phyloP scores from a whole-genome alignment of 1,140 invertebrate genomes.

The Solen grandis region DNA sequence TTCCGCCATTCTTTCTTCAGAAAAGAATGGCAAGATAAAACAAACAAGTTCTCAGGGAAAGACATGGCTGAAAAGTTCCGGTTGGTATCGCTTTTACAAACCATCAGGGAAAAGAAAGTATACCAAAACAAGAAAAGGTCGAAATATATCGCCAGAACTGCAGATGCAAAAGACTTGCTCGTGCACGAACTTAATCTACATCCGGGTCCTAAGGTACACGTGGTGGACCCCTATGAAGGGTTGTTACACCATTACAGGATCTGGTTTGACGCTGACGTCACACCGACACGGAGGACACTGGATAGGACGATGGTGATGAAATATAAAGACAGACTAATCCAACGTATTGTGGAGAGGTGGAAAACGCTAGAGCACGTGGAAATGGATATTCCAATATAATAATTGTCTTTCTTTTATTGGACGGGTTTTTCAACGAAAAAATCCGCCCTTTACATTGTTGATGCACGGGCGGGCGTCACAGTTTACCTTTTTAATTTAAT shows the following conservation, averaged over 20 bases:
- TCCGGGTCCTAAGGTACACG: background rate
- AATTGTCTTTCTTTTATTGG: no score
- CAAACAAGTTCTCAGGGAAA: background rate
- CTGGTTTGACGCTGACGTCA: background rate
- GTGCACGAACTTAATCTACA: slow-evolving; percentile 4
- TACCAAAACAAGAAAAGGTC: background rate
- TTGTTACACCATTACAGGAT: slow-evolving; percentile 46
- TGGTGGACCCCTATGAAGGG: background rate
- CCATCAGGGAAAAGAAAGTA: slow-evolving; percentile 13
- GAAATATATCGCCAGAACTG: slow-evolving; percentile 35
- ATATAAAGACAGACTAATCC: no score
- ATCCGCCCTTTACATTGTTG: no score
- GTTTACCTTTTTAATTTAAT: no score
- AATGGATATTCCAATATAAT: no score
- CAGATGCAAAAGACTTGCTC: background rate
- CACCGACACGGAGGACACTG: no score
- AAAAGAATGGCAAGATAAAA: slow-evolving; percentile 18
- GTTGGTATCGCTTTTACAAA: slow-evolving; percentile 23
- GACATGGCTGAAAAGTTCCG: background rate
- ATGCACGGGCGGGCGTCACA: no score
- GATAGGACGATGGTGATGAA: no score
- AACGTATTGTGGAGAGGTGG: no score
- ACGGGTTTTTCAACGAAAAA: no score
- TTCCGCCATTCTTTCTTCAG: slow-evolving; percentile 35
- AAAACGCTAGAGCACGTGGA: no score